phyloP scores from a whole-genome alignment of 2,888 invertebrate genomes.

The Temnothorax ravouxi region DNA sequence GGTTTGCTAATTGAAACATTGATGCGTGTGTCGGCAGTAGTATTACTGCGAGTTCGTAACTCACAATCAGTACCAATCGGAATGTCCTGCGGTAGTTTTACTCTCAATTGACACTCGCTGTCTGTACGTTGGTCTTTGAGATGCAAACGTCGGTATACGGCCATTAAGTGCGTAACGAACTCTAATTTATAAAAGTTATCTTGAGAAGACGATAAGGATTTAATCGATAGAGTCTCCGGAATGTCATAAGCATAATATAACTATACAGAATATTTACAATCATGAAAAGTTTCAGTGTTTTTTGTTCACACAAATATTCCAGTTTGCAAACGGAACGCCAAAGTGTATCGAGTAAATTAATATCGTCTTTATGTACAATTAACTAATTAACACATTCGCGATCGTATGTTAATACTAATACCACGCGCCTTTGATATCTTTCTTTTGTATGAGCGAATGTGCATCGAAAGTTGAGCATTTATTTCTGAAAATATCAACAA shows the following conservation, averaged over 20 bases:
- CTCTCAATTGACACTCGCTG: slow-evolving; percentile 4
- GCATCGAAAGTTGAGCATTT: background rate
- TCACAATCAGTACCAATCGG: background rate
- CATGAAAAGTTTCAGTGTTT: background rate
- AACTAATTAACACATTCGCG: background rate
- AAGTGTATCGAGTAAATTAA: background rate
- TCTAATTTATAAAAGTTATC: background rate
- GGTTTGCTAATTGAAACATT: slow-evolving; percentile 44
- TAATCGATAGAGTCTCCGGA: background rate
- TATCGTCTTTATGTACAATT: background rate
- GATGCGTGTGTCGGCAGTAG: background rate
- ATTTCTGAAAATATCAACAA: slow-evolving; percentile 3
- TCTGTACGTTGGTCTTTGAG: background rate
- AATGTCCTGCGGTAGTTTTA: background rate
- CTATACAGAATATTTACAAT: background rate
- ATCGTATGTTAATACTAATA: background rate
- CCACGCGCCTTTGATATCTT: background rate
- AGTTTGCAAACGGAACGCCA: background rate
- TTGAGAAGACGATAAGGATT: background rate
- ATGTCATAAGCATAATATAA: background rate
- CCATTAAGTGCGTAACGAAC: background rate
- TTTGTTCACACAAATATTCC: background rate
- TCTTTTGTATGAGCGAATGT: background rate
- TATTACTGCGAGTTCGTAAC: slow-evolving; percentile 22
- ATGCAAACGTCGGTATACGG: background rate